Percentiles rank a stretch among this genome's conserved stretches.
These are phyloP conservation scores for Ibidorhyncha struthersii DNA, from an alignment of 2,113 vertebrate species.

Conservation along the genomic window DNA sequence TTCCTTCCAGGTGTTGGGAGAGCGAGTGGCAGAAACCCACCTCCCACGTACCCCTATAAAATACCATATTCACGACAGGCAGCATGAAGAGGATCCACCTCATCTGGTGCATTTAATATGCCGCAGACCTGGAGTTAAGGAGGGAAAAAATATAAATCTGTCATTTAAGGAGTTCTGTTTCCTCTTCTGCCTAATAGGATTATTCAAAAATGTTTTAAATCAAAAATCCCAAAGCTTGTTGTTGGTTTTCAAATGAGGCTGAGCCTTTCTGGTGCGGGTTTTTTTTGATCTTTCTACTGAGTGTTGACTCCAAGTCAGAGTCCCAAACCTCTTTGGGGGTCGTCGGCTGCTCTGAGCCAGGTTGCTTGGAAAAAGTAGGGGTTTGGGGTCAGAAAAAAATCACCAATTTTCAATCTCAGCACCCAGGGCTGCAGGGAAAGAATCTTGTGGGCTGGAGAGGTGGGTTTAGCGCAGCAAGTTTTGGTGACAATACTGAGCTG, in stretches of 20 bases:
- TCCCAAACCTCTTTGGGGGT: neutral
- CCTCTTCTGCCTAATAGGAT: constrained; percentile 72
- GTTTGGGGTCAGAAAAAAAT: neutral
- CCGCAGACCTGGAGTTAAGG: neutral
- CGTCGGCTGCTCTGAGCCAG: neutral
- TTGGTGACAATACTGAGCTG: neutral
- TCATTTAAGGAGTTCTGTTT: constrained; percentile 53
- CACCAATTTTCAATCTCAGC: neutral
- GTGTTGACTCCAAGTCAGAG: neutral
- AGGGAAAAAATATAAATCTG: neutral
- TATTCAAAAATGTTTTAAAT: constrained; percentile 64
- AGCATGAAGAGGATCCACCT: neutral
- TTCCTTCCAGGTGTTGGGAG: neutral
- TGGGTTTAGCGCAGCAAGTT: accelerated
- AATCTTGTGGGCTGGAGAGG: neutral
- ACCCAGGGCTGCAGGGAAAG: neutral
- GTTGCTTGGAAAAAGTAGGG: neutral
- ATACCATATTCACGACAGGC: neutral
- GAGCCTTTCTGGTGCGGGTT: neutral
- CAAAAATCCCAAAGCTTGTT: constrained; percentile 54
- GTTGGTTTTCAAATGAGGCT: constrained; percentile 51
- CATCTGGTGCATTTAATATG: constrained; percentile 10
- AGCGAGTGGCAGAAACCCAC: neutral
- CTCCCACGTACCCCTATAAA: neutral
- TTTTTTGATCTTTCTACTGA: neutral